These are phyloP conservation scores for Batillaria attramentaria DNA, from an alignment of 1,140 invertebrate species.

Conservation along the genomic window DNA sequence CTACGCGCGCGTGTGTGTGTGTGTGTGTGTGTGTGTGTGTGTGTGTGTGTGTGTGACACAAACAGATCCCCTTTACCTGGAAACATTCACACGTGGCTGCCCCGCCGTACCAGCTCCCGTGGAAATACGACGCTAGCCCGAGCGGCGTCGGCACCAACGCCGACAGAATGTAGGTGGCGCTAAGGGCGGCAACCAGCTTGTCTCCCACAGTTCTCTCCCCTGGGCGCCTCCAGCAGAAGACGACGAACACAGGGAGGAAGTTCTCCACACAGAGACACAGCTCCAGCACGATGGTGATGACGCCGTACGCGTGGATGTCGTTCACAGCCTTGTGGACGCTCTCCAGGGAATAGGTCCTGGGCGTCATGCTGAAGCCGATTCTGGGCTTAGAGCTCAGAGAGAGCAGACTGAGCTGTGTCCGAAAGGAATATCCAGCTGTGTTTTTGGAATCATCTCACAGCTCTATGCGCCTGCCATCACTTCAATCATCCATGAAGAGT, in stretches of 20 bases:
- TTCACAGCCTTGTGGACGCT: background rate
- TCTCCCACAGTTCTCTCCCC: conserved; percentile 45
- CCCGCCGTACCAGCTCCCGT: conserved; percentile 56
- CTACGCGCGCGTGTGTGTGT: too few relatives aligned
- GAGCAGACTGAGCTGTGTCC: too few relatives aligned
- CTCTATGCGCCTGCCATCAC: background rate
- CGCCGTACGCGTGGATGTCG: conserved; percentile 47
- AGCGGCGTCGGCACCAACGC: conserved; percentile 55
- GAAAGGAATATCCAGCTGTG: background rate
- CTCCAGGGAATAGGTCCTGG: conserved; percentile 1
- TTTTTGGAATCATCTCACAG: background rate
- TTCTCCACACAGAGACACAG: conserved; percentile 49
- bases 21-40: too few relatives aligned
- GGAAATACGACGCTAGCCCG: conserved; percentile 54
- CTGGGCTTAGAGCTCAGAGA: background rate
- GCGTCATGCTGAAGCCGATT: background rate
- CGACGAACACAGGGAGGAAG: conserved; percentile 48
- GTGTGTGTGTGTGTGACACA: too few relatives aligned
- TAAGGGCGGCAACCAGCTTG: conserved; percentile 54
- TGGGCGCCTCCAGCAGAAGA: conserved; percentile 43
- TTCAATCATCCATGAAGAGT: background rate
- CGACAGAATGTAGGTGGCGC: conserved; percentile 58
- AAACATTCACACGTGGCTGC: conserved; percentile 52
- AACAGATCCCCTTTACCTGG: too few relatives aligned
- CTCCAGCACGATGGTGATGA: conserved; percentile 50